Conservation (phyloP, 2,888 invertebrate species). For the Lycaena phlaeas region DNA sequence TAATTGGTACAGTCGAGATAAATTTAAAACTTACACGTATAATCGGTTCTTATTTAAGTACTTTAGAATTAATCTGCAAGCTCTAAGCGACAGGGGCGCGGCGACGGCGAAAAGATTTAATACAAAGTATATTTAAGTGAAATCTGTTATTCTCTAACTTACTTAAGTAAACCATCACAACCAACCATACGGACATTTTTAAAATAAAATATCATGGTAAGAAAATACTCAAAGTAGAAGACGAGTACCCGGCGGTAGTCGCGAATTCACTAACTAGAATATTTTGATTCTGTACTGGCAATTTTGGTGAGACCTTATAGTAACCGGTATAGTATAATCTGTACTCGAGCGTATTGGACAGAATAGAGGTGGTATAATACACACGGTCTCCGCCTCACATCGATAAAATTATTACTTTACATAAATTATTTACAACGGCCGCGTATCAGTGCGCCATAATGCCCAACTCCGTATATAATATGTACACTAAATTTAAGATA, state of each 20-base stretch:
- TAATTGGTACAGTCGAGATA: constrained; percentile 22
- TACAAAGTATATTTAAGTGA: constrained; percentile 42
- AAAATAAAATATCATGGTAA: constrained; percentile 47
- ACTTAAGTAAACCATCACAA: constrained; percentile 73
- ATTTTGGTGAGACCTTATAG: constrained; percentile 62
- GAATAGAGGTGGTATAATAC: constrained; percentile 56
- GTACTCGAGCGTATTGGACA: constrained; percentile 65
- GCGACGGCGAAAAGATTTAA: constrained; percentile 37
- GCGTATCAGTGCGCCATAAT: constrained; percentile 59
- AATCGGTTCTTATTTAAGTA: constrained; percentile 37
- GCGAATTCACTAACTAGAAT: constrained; percentile 25
- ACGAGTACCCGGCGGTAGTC: constrained; percentile 26
- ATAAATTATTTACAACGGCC: constrained; percentile 66
- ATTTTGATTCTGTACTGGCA: constrained; percentile 57
- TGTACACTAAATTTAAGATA: constrained; percentile 70
- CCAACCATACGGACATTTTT: constrained; percentile 69
- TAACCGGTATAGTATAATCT: constrained; percentile 54
- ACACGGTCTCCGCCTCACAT: constrained; percentile 32
- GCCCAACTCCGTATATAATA: constrained; percentile 70
- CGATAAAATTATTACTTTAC: constrained; percentile 66
- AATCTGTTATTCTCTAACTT: constrained; percentile 61
- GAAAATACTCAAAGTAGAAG: constrained; percentile 37
- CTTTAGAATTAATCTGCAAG: constrained; percentile 28
- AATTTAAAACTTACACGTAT: constrained; percentile 16
- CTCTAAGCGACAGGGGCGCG: constrained; percentile 30